Evolutionary conservation across 2,113 vertebrate genomes (phyloP).

Genomic region (Rhabdomys dilectus): DNA sequence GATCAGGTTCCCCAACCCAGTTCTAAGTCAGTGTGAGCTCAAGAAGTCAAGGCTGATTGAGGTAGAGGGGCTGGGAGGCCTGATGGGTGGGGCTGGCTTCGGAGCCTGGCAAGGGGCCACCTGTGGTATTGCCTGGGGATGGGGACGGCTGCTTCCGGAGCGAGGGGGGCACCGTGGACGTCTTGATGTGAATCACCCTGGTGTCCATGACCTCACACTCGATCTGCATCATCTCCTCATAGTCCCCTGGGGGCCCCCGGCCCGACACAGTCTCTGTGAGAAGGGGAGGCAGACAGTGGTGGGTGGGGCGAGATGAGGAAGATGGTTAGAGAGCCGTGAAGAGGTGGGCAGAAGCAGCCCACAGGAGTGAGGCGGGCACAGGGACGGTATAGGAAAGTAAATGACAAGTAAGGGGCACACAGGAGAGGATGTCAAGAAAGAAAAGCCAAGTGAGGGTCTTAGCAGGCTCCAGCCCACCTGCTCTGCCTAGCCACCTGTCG

Average conservation of each 20-base stretch:
- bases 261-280: constrained; percentile 91
- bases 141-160: constrained; percentile 84
- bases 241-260: constrained; percentile 88
- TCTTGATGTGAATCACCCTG: constrained; percentile 95
- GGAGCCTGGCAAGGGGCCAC: constrained; percentile 86
- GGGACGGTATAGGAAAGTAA: neutral
- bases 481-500: neutral
- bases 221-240: constrained; percentile 98
- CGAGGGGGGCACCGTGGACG: constrained; percentile 93
- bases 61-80: constrained; percentile 77
- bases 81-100: constrained; percentile 57
- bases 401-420: neutral
- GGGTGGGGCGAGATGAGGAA: neutral
- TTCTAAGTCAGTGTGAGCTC: constrained; percentile 20
- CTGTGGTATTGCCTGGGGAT: constrained; percentile 85
- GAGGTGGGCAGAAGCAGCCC: neutral
- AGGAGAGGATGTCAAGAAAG: neutral
- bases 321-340: too few relatives aligned
- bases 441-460: neutral
- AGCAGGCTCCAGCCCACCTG: neutral
- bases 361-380: neutral
- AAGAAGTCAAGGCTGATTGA: constrained; percentile 75
- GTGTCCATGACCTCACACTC: constrained; percentile 98
- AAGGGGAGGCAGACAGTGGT: neutral
- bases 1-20: neutral